Evolutionary conservation across 2,797 vertebrate species (phyloP).

Genomic region (Etheostoma perlongum): DNA sequence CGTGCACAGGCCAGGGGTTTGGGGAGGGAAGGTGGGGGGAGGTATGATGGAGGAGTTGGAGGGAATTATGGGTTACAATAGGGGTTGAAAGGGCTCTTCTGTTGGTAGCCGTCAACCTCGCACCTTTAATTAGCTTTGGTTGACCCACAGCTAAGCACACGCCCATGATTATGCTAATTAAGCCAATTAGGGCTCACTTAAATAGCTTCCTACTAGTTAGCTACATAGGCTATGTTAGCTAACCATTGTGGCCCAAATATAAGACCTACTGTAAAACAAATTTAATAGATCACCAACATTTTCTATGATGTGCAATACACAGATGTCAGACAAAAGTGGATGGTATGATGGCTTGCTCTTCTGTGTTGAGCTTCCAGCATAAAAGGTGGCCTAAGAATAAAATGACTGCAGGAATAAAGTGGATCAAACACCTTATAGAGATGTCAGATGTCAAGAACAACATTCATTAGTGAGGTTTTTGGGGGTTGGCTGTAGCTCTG

Average conservation of each 20-base stretch:
- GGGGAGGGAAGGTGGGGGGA: conserved; percentile 5
- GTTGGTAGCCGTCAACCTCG: conserved; percentile 44
- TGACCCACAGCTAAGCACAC: conserved; percentile 13
- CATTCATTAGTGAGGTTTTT: conserved; percentile 6
- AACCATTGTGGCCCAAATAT: background rate
- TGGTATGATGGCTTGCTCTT: background rate
- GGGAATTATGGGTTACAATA: conserved; percentile 20
- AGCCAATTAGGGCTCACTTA: background rate
- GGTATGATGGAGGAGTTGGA: conserved; percentile 14
- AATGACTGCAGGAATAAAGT: background rate
- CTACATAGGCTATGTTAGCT: background rate
- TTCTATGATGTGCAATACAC: background rate
- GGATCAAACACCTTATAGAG: background rate
- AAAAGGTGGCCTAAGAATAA: background rate
- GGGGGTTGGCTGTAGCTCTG: background rate
- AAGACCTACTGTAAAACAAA: background rate
- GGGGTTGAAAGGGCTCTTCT: conserved; percentile 49
- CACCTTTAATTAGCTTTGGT: conserved; percentile 12
- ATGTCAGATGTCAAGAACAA: background rate
- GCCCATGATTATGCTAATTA: background rate
- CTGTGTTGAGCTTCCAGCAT: background rate
- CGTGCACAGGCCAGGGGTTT: conserved; percentile 79
- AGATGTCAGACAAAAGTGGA: background rate
- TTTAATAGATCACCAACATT: background rate
- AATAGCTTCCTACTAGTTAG: background rate